These are phyloP conservation scores for Heliconius hermathena DNA, from an alignment of 1,140 invertebrate species.

Conservation along the genomic window DNA sequence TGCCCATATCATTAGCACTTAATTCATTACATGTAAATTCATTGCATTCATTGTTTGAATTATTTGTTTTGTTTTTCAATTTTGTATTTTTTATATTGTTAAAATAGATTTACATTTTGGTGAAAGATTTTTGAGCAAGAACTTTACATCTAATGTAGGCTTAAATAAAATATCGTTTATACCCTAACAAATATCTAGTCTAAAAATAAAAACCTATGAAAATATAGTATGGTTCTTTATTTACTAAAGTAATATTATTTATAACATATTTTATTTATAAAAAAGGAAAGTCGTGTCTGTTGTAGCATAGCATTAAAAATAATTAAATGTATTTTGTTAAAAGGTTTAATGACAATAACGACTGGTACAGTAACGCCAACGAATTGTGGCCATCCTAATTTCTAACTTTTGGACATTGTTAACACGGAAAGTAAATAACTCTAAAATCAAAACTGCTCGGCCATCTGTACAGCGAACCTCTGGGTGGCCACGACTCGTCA, in stretches of 20 bases:
- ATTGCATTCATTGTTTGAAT: not conserved
- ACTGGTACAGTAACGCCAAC: too few species aligned
- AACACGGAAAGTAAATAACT: too few species aligned
- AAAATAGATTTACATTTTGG: not conserved
- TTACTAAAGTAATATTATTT: not conserved
- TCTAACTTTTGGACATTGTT: too few species aligned
- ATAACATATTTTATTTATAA: not conserved
- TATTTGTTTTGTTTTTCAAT: conserved; percentile 1
- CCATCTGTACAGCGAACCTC: too few species aligned
- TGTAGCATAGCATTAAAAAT: not conserved
- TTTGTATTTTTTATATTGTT: not conserved
- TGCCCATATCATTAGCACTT: not conserved
- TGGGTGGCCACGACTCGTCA: too few species aligned
- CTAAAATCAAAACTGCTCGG: too few species aligned
- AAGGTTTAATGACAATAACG: too few species aligned
- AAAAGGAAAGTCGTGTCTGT: not conserved
- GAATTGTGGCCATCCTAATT: too few species aligned
- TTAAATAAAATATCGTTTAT: not conserved
- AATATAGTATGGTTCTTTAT: not conserved
- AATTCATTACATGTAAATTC: not conserved
- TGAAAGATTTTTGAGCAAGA: not conserved
- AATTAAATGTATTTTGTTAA: not conserved
- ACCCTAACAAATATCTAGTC: not conserved
- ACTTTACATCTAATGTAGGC: not conserved
- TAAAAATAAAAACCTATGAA: not conserved